These are phyloP conservation scores for Hermatobates lingyangjiaoensis DNA, from an alignment of 1,140 invertebrate species.

Conservation along the genomic window DNA sequence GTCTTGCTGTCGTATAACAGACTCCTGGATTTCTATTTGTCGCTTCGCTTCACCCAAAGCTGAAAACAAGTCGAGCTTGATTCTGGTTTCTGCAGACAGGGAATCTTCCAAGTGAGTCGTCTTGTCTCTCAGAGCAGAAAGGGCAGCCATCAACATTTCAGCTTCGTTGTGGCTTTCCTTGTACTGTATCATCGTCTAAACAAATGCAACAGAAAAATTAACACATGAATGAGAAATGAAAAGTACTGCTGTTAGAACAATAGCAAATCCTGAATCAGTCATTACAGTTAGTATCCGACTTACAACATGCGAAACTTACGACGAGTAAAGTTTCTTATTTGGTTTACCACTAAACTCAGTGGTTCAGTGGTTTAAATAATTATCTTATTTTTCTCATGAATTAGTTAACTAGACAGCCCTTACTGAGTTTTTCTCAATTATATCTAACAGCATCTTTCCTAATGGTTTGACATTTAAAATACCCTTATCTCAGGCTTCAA, in stretches of 20 bases:
- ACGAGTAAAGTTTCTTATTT: no score
- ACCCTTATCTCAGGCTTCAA: no score
- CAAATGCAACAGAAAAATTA: not conserved
- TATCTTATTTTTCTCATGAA: no score
- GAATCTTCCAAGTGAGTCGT: constrained; percentile 76
- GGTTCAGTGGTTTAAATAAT: no score
- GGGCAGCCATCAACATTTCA: constrained; percentile 59
- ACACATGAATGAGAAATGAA: not conserved
- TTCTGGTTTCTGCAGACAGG: constrained; percentile 81
- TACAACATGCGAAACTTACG: no score
- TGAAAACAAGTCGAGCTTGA: constrained; percentile 91
- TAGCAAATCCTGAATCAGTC: not conserved
- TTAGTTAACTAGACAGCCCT: no score
- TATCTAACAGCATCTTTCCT: no score
- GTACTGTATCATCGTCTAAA: constrained; percentile 27
- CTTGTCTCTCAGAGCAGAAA: constrained; percentile 68
- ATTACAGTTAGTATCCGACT: no score
- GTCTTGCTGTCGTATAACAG: constrained; percentile 67
- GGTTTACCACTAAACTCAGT: no score
- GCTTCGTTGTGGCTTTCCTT: constrained; percentile 57
- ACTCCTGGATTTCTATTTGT: constrained; percentile 77
- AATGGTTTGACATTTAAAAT: no score
- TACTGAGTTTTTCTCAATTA: no score
- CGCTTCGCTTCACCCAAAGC: constrained; percentile 86
- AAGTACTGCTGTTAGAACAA: not conserved